A percentile compares a stretch with the other conserved stretches of the same genome.
phyloP scores from a whole-genome alignment of 1,140 invertebrate species.

The Drosophila eugracilis region DNA sequence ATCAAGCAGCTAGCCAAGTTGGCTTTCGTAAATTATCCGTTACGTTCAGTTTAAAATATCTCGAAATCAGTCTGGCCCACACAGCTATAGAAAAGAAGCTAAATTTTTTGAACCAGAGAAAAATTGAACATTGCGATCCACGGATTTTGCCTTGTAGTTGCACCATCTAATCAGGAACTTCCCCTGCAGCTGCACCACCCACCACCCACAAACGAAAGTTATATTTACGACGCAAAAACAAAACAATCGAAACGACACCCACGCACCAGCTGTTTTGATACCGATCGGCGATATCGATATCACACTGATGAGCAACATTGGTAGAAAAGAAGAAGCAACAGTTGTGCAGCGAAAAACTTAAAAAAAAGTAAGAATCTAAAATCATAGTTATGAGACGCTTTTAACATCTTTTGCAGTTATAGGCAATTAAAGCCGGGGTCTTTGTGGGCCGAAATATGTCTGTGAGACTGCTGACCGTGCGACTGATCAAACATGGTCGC shows the following conservation, averaged over 20 bases:
- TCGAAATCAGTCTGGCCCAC: constrained; percentile 43
- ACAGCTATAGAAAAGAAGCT: constrained; percentile 24
- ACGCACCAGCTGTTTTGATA: constrained; percentile 31
- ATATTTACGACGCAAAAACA: constrained; percentile 67
- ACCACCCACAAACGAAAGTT: constrained; percentile 6
- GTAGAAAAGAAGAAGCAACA: constrained; percentile 17
- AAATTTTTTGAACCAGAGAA: constrained; percentile 17
- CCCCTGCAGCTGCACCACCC: neutral
- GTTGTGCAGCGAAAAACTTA: constrained; percentile 6
- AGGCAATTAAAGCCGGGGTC: constrained; percentile 13
- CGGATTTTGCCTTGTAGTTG: constrained; percentile 23
- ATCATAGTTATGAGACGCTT: neutral
- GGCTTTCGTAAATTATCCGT: constrained; percentile 26
- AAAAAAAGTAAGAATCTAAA: constrained; percentile 14
- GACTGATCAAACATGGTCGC: constrained; percentile 87
- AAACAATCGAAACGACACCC: constrained; percentile 18
- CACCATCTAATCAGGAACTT: neutral
- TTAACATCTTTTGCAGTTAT: neutral
- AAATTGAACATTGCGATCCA: constrained; percentile 11
- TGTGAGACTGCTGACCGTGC: constrained; percentile 85
- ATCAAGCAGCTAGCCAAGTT: constrained; percentile 55
- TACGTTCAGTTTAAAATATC: constrained; percentile 21
- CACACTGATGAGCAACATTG: constrained; percentile 38
- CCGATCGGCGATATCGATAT: constrained; percentile 47
- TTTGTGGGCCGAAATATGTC: constrained; percentile 85